These are phyloP conservation scores for Diorhabda carinulata DNA, from an alignment of 1,140 invertebrate genomes.

Conservation along the genomic window DNA sequence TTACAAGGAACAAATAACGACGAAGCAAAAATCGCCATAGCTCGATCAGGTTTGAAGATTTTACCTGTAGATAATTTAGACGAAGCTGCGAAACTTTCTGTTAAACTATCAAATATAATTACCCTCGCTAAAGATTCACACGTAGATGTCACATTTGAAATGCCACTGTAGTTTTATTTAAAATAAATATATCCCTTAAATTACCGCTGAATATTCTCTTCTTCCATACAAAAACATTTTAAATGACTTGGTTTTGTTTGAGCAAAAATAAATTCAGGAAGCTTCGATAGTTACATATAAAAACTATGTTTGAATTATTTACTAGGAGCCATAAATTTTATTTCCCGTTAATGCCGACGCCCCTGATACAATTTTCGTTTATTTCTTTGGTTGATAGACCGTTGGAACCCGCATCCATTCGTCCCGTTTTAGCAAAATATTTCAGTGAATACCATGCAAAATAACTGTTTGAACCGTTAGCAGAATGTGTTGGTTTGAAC, in stretches of 20 bases:
- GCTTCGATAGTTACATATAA: too few relatives aligned
- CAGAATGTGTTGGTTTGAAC: constrained; percentile 2
- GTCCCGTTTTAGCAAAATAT: constrained; percentile 8
- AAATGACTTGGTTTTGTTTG: too few relatives aligned
- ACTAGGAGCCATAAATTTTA: too few relatives aligned
- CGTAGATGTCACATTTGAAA: constrained; percentile 95
- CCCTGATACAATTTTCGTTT: not conserved
- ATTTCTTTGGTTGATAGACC: not conserved
- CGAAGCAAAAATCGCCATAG: constrained; percentile 87
- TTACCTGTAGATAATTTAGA: constrained; percentile 92
- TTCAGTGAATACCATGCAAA: constrained; percentile 1
- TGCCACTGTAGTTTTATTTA: constrained; percentile 59
- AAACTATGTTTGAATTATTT: too few relatives aligned
- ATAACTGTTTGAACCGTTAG: constrained; percentile 6
- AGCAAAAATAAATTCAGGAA: too few relatives aligned
- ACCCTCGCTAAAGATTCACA: constrained; percentile 85
- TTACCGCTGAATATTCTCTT: too few relatives aligned
- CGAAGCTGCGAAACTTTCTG: constrained; percentile 90
- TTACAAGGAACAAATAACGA: constrained; percentile 92
- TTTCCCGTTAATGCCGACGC: too few relatives aligned
- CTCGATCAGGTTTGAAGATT: constrained; percentile 82
- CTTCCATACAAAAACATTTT: too few relatives aligned
- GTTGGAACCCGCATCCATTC: constrained; percentile 9
- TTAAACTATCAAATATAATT: constrained; percentile 93
- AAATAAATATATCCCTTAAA: too few relatives aligned